phyloP scores from a whole-genome alignment of 2,888 invertebrate species.

The Meghimatium bilineatum region DNA sequence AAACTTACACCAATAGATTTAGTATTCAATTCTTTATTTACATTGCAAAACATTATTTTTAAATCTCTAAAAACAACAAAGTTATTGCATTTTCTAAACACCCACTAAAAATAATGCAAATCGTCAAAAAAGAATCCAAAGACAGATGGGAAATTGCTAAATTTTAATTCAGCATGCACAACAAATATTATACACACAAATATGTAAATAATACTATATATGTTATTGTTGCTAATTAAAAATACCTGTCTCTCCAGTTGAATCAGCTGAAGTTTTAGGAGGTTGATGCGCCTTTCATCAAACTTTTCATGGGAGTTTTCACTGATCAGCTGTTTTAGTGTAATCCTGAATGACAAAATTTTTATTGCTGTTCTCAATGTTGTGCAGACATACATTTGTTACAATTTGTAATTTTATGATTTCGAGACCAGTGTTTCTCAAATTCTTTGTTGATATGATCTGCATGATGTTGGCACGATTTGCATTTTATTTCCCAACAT shows the following conservation, averaged over 20 bases:
- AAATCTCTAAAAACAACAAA: too few species aligned
- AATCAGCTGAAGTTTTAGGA: slow-evolving; percentile 73
- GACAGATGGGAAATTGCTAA: too few species aligned
- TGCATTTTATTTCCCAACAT: too few species aligned
- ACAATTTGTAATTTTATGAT: not conserved
- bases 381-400: not conserved
- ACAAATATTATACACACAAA: not conserved
- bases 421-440: not conserved
- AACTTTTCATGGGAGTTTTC: slow-evolving; percentile 72
- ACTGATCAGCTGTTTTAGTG: slow-evolving; percentile 67
- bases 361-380: not conserved
- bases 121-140: too few species aligned
- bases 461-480: too few species aligned
- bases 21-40: too few species aligned
- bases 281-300: slow-evolving; percentile 73
- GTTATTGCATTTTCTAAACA: too few species aligned
- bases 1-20: too few species aligned
- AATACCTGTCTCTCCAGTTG: slow-evolving; percentile 75
- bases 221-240: not conserved
- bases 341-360: slow-evolving; percentile 53
- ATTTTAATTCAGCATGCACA: too few species aligned
- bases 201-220: not conserved
- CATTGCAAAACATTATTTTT: too few species aligned
- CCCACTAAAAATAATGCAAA: too few species aligned
- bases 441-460: too few species aligned